Base-by-base conservation (phyloP, 1,140 invertebrate genomes). In the Latrodectus geometricus region DNA sequence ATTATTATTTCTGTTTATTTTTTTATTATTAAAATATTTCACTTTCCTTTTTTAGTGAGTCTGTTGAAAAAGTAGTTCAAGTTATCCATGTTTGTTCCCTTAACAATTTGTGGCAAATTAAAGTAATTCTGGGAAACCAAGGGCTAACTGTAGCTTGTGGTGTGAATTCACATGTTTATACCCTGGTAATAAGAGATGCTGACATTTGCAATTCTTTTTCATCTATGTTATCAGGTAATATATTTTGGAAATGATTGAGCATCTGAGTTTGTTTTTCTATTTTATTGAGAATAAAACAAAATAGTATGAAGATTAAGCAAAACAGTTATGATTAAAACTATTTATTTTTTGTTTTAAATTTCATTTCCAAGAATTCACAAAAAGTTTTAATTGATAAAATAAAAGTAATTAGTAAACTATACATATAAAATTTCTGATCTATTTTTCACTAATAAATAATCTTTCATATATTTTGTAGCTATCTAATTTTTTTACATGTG, bases 171-270 rank as follows among this genome's bases (percentile, higher is more conserved):
- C 23, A 48, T 70, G 75, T 78, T 2, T 86, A 54, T 68, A 70
- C 83, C 12, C 56, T 86, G 52, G 14, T 86, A 14, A 78, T 86
- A 35, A 86, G 83, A 70, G 83, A 86, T 86, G 65, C 75, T 35
- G 83, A 86, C 49, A 78, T 72, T 8, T 86, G 83, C 12, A 86
- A 86, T 50, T 54, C 50, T 70, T 86, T 86, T 70, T 56, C 52
- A n/a, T 68, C 74, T 75, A 23, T 86, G 8, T 17, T 86, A 14
- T 69, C 74, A 56, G 83, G 83, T 86, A 48, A 77, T 20, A 17
- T 52, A 21, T 82, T 78, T 66, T 3, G 35, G 12, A 4, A 23
- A 14, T 69, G 21, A 9, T 69, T 20, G 21, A 23, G 68, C 20
- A n/a, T 35, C 35, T 35, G 35, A 35, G 5, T 35, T 35, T 5